A percentile compares a stretch with the other conserved stretches of the same genome.
Evolutionary conservation across 2,797 vertebrate genomes (phyloP).

Genomic region (Myotis planiceps): DNA sequence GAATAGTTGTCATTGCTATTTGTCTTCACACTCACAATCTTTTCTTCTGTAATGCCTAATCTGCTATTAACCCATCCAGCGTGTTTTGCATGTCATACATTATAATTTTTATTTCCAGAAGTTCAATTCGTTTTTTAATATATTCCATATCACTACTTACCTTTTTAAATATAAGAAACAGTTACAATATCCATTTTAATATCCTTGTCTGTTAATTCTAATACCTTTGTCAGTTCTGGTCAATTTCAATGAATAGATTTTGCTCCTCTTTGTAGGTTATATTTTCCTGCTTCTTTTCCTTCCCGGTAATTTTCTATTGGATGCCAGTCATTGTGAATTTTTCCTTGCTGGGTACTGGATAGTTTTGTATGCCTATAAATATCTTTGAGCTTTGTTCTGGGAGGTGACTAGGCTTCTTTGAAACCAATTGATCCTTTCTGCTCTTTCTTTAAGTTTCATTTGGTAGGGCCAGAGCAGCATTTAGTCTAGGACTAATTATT

Average conservation of each 20-base stretch:
- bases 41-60: background rate
- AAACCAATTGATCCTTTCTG: background rate
- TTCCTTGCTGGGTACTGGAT: background rate
- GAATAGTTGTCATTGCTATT: background rate
- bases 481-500: background rate
- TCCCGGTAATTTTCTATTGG: background rate
- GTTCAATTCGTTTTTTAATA: background rate
- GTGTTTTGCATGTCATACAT: background rate
- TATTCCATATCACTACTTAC: background rate
- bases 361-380: background rate
- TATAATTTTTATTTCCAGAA: background rate
- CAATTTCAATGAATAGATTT: background rate
- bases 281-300: constrained; percentile 8
- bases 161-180: background rate
- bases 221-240: background rate
- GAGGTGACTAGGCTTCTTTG: background rate
- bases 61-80: background rate
- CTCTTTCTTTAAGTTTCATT: background rate
- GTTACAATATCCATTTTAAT: background rate
- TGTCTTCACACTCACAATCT: background rate
- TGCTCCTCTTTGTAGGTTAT: background rate
- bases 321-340: background rate
- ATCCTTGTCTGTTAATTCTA: background rate
- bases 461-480: background rate
- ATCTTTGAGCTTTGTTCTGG: background rate